phyloP scores from a whole-genome alignment of 2,113 vertebrate genomes.

The Oriolus oriolus region DNA sequence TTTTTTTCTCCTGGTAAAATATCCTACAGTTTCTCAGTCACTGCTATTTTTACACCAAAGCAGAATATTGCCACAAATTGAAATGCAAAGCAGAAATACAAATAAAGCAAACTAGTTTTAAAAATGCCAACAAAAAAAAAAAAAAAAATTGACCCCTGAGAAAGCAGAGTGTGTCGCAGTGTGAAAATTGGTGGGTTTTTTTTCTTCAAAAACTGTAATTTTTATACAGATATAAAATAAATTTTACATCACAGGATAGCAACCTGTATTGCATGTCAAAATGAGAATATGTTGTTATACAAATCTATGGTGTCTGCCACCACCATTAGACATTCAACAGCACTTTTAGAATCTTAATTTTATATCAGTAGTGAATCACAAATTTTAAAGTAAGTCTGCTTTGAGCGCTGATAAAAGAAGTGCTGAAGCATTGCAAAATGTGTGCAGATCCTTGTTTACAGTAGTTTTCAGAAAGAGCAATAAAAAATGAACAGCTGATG shows the following conservation, averaged over 20 bases:
- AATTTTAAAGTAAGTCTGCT: background rate
- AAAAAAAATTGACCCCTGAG: background rate
- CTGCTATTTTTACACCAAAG: background rate
- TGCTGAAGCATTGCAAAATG: conserved; percentile 18
- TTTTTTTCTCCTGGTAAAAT: background rate
- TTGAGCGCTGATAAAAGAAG: background rate
- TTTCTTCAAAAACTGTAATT: background rate
- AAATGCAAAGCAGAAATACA: background rate
- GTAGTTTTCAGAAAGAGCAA: background rate
- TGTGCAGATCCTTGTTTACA: background rate
- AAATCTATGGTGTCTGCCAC: background rate
- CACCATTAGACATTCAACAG: background rate
- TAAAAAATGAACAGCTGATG: background rate
- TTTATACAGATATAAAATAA: background rate
- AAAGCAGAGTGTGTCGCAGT: background rate
- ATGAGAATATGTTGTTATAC: background rate
- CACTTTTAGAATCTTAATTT: conserved; percentile 20
- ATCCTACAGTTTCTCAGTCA: background rate
- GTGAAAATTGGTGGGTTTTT: background rate
- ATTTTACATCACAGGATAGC: background rate
- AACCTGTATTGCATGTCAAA: background rate
- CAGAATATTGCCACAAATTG: background rate
- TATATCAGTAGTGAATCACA: conserved; percentile 36
- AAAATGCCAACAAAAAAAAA: background rate
- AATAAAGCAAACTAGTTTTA: background rate